phyloP scores from a whole-genome alignment of 2,113 vertebrate genomes.

The Caracal caracal region DNA sequence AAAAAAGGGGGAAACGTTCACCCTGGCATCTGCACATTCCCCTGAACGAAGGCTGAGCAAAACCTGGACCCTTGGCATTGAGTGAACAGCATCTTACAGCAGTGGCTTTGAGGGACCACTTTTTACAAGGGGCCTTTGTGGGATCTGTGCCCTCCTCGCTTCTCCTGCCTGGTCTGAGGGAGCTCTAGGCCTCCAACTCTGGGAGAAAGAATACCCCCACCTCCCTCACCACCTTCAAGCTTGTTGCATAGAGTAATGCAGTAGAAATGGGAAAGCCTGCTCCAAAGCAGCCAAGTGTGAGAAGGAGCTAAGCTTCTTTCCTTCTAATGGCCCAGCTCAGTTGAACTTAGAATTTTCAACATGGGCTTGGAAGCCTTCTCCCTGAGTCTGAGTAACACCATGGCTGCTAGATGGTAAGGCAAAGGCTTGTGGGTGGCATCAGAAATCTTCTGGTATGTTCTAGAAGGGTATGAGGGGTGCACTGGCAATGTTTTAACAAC shows the following conservation, averaged over 20 bases:
- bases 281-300: background rate
- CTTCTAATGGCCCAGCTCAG: background rate
- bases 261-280: background rate
- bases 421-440: background rate
- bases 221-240: too few species aligned
- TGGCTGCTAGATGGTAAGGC: background rate
- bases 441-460: accelerated
- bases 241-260: background rate
- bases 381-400: background rate
- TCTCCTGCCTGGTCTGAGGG: accelerated
- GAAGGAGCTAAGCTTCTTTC: background rate
- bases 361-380: background rate
- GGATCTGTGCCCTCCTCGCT: background rate
- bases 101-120: background rate
- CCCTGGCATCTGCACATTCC: background rate
- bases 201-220: background rate
- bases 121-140: background rate
- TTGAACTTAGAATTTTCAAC: background rate
- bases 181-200: background rate
- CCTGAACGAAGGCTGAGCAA: background rate
- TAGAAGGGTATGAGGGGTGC: accelerated
- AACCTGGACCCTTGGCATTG: accelerated
- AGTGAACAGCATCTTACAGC: background rate
- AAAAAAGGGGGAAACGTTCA: background rate
- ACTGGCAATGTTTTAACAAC: background rate